Base-by-base conservation (phyloP, 2,797 vertebrate species). In the Heteromormyrus szaboi region DNA sequence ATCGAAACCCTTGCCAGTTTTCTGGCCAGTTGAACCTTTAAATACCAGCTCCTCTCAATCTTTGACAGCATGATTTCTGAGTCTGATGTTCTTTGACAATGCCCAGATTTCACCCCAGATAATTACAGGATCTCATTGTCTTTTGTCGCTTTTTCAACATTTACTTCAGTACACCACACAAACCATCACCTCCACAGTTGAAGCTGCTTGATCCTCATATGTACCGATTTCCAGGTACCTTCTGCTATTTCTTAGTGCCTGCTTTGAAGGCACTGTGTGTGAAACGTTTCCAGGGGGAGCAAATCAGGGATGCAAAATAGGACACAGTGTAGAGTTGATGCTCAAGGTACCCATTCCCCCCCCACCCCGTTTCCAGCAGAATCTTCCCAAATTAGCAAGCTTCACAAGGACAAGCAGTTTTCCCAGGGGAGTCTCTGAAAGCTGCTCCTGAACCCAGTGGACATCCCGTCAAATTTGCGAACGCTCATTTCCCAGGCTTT, bases 11-110 rank as follows among this genome's bases (percentile, higher is more conserved):
- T 62, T 89, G 85, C 81, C 54, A 33, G 86, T 41, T 90, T 91
- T 92, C 88, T 2, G 37, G 91, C 88, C 84, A 93, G 90, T 53
- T 88, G 89, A 93, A 89, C 79, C 91, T 92, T 94, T 92, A 93
- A 93, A 93, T 91, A 93, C 90, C 91, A 93, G 86, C 90, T 83
- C 12, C 88, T 85, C 44, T 89, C 46, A 22, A 65, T 88, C 83
- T 90, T 85, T 56, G 76, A 91, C 91, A 68, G 88, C 88, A 53
- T 89, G 0, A 0, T 81, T 88, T 33, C 37, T 41, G 56, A n/a
- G 54, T 46, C 33, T 44, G 37, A 87, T 46, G 37, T 44, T n/a
- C 54, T 65, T 44, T 46, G 41, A 87, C 37, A 48, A 12, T 87
- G 7, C 4, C 7, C n/a, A 62, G 56, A 44, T 44, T 56, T 86